A percentile compares a stretch with the other conserved stretches of the same genome.
phyloP scores from a whole-genome alignment of 1,140 invertebrate genomes.

The Scaptomyza montana region DNA sequence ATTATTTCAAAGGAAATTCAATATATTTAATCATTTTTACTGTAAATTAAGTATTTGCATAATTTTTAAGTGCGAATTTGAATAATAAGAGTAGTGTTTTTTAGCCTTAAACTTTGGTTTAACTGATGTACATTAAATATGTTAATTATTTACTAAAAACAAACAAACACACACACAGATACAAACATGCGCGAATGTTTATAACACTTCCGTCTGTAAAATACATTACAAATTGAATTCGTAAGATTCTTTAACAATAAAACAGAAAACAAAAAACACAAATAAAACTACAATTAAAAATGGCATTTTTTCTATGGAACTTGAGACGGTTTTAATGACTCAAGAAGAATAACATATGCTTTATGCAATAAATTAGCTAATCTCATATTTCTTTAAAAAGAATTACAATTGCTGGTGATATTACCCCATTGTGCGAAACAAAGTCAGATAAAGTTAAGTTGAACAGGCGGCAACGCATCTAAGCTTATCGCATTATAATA shows the following conservation, averaged over 20 bases:
- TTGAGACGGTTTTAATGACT: neutral
- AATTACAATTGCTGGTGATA: constrained; percentile 15
- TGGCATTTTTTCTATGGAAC: constrained; percentile 10
- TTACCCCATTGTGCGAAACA: neutral
- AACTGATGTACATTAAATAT: constrained; percentile 79
- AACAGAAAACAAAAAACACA: constrained; percentile 66
- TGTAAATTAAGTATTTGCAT: constrained; percentile 51
- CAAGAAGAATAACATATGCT: neutral
- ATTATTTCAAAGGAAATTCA: constrained; percentile 58
- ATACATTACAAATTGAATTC: constrained; percentile 71
- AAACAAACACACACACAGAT: constrained; percentile 25
- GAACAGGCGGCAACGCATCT: constrained; percentile 47
- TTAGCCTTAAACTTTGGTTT: constrained; percentile 68
- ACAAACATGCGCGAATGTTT: constrained; percentile 41
- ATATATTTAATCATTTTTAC: constrained; percentile 56
- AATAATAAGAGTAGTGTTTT: constrained; percentile 67
- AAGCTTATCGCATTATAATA: constrained; percentile 51
- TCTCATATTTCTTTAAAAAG: constrained; percentile 9
- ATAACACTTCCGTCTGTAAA: constrained; percentile 71
- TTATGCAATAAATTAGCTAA: neutral
- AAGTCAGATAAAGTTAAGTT: constrained; percentile 34
- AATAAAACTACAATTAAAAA: constrained; percentile 57
- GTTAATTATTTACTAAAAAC: constrained; percentile 78
- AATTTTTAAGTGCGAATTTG: constrained; percentile 73
- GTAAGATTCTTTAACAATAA: constrained; percentile 75